Evolutionary conservation across 2,888 invertebrate genomes (phyloP).

Genomic region (Troilus luridus): DNA sequence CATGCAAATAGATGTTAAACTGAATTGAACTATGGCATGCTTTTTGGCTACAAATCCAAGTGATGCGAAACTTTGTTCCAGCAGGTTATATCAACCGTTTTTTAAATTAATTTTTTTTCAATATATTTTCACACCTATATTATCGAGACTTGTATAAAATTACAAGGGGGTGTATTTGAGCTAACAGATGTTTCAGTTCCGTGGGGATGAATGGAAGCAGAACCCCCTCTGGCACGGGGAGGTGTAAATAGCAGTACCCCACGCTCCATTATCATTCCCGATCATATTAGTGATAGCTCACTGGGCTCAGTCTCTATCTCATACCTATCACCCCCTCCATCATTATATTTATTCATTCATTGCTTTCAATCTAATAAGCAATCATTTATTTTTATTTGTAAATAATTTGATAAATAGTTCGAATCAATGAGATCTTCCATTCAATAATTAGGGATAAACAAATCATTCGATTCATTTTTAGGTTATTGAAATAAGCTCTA

Average conservation of each 20-base stretch:
- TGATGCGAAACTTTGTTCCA: too few species aligned
- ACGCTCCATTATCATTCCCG: conserved; percentile 25
- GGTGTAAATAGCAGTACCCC: conserved; percentile 38
- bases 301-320: not conserved
- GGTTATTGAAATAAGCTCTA: too few species aligned
- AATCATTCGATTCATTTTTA: too few species aligned
- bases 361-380: not conserved
- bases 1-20: too few species aligned
- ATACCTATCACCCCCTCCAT: not conserved
- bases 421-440: too few species aligned
- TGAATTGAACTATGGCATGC: too few species aligned
- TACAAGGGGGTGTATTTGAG: not conserved
- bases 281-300: not conserved
- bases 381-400: not conserved
- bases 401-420: too few species aligned
- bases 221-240: not conserved
- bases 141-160: not conserved
- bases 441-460: too few species aligned
- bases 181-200: conserved; percentile 33
- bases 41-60: too few species aligned
- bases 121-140: not conserved
- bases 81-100: too few species aligned
- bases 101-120: not conserved
- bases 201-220: not conserved
- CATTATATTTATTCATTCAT: not conserved